Evolutionary conservation across 2,113 vertebrate genomes (phyloP), one percentile per base, ranked within the genome.

Genomic region (Phyllopteryx taeniolatus): DNA sequence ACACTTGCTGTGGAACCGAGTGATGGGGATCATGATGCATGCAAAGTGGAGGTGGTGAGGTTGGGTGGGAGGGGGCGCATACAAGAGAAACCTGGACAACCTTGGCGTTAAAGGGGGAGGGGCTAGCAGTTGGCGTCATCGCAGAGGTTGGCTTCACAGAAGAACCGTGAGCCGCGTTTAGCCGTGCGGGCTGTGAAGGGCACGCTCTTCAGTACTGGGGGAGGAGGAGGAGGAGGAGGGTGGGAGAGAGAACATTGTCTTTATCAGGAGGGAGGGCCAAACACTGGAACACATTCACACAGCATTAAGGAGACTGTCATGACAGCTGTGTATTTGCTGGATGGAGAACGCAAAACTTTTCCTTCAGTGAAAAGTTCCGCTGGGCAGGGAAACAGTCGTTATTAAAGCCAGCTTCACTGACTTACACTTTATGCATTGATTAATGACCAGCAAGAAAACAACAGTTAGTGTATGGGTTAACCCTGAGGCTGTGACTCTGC

Each of bases 151-250:
- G 95, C 94, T 88, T 98, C 96, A 76, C 96, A 96, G 96, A 98
- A 97, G 96, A 98, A 97, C 88, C 96, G 95, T 78, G 96, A 98
- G 91, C 96, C 94, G 86, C 97, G 93, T 93, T 98, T 98, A 94
- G 96, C 96, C 79, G 96, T 97, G 90, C 96, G 96, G 88, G 96
- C 97, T 81, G 95, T 97, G 94, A 98, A 98, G 86, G 96, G 96
- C 83, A 98, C 96, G 79, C 96, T 98, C 96, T 98, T 98, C 94
- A 98, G 90, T 84, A 95, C 97, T 96, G 90, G 87, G 86, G 57
- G 85, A 84, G 88, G 80, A 71, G 87, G 89, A 86, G 85, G 67
- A 35, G 20, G 19, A n/a, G 51, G 10, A 12, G 81, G 87, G 78
- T 86, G 85, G 90, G 76, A 92, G 85, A 89, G 72, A 92, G 82